These are phyloP conservation scores for Hermaeophaga mercurialis DNA, from an alignment of 2,888 invertebrate genomes.

Conservation along the genomic window DNA sequence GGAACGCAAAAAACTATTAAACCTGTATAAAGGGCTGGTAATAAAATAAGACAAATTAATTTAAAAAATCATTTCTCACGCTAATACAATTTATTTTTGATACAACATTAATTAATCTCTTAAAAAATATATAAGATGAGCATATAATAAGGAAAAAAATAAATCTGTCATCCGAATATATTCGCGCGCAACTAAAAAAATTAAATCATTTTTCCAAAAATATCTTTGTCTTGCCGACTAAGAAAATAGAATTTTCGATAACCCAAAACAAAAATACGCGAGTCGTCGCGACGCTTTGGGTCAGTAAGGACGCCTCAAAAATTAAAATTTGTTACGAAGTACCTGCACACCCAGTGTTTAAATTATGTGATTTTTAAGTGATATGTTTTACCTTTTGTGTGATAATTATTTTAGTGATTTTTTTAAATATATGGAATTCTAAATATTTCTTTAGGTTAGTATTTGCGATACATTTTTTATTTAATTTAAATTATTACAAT, in stretches of 20 bases:
- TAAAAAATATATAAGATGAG: too few relatives aligned
- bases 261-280: constrained; percentile 27
- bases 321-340: constrained; percentile 1
- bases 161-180: neutral
- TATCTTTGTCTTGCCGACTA: constrained; percentile 14
- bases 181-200: neutral
- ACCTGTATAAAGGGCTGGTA: too few relatives aligned
- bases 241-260: constrained; percentile 17
- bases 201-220: constrained; percentile 19
- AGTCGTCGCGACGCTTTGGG: constrained; percentile 32
- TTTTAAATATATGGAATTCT: neutral
- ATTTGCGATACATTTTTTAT: too few relatives aligned
- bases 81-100: too few relatives aligned
- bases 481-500: too few relatives aligned
- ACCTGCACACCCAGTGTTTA: neutral
- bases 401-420: neutral
- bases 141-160: too few relatives aligned
- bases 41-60: too few relatives aligned
- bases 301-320: constrained; percentile 22
- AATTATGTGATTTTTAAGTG: constrained; percentile 8
- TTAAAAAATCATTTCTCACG: too few relatives aligned
- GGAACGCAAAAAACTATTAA: too few relatives aligned
- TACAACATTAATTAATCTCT: too few relatives aligned
- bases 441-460: neutral
- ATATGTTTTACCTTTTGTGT: neutral